A percentile compares a stretch with the other conserved stretches of the same genome.
phyloP scores from a whole-genome alignment of 2,888 invertebrate species.

The Sarcophaga variegata region DNA sequence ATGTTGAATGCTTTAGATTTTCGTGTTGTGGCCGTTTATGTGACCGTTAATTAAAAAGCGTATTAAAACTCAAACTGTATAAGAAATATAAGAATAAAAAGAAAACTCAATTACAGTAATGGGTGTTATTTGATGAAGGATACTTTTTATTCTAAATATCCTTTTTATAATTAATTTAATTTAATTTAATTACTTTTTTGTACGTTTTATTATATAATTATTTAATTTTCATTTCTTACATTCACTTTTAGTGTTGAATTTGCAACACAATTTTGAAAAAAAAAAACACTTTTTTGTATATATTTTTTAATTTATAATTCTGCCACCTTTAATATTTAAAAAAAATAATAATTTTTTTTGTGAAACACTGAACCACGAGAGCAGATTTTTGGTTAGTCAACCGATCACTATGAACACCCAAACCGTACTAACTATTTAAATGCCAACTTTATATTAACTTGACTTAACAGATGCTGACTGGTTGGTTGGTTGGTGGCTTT shows the following conservation, averaged over 20 bases:
- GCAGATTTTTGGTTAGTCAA: slow-evolving; percentile 72
- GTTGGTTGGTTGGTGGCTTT: slow-evolving; percentile 46
- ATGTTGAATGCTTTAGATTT: slow-evolving; percentile 22
- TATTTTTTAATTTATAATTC: background rate
- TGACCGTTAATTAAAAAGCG: slow-evolving; percentile 50
- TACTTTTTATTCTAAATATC: background rate
- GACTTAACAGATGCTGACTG: slow-evolving; percentile 70
- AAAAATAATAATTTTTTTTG: slow-evolving; percentile 15
- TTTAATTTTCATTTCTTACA: slow-evolving; percentile 52
- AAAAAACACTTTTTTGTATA: slow-evolving; percentile 35
- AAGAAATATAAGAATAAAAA: slow-evolving; percentile 25
- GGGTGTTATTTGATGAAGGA: slow-evolving; percentile 34
- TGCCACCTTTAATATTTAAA: background rate
- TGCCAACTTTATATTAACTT: slow-evolving; percentile 70
- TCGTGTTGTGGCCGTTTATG: slow-evolving; percentile 50
- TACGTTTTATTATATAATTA: slow-evolving; percentile 1
- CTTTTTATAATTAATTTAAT: slow-evolving; percentile 13
- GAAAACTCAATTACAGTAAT: background rate
- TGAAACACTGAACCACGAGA: slow-evolving; percentile 35
- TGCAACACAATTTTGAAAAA: slow-evolving; percentile 38
- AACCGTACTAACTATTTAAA: slow-evolving; percentile 77
- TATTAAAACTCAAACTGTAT: slow-evolving; percentile 36
- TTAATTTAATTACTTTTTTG: background rate
- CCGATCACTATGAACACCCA: slow-evolving; percentile 77
- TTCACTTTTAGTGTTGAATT: slow-evolving; percentile 49